Evolutionary conservation across 2,113 vertebrate species (phyloP), one percentile per base, ranked within the genome.

Genomic region (Chionis minor): DNA sequence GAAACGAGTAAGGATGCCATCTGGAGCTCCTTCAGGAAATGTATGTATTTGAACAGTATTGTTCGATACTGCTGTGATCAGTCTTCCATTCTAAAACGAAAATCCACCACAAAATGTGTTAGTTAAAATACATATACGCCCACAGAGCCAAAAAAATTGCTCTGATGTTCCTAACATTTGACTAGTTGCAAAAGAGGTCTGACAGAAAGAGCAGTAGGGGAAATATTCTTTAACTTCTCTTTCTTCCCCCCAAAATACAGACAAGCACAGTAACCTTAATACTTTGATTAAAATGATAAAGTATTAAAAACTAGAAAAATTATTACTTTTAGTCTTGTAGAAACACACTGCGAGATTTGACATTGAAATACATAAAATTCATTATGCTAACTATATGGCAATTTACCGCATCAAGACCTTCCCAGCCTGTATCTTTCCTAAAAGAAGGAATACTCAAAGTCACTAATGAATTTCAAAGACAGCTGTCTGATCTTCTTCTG

Each of bases 1-100:
- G 97, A 99, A 99, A 32, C 99, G 99, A 14, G 99, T 99, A 73
- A 99, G 97, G 96, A 99, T 99, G 35, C 99, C 99, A 65, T 99
- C 99, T 0, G 99, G 99, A 71, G 98, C 97, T 23, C 99, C 99
- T 15, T 99, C 99, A 3, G 99, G 99, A 78, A 99, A 99, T 0
- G 99, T 99, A 95, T 99, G 99, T 24, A 99, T 96, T 98, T 99
- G 99, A 80, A 99, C 97, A 0, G 98, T 98, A 90, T 99, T 99
- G 97, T 99, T 99, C 27, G 99, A 99, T 56, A 98, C 98, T 4
- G 99, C 99, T 7, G 99, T 99, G 81, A 99, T 98, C 95, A 99
- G 94, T 90, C 96, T 99, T 11, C 98, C 98, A 16, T 98, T 98
- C 99, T 99, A 97, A 30, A 95, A 81, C 73, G 47, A 95, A 97